phyloP scores from a whole-genome alignment of 2,888 invertebrate species.

The Listrodromus nycthemerus region DNA sequence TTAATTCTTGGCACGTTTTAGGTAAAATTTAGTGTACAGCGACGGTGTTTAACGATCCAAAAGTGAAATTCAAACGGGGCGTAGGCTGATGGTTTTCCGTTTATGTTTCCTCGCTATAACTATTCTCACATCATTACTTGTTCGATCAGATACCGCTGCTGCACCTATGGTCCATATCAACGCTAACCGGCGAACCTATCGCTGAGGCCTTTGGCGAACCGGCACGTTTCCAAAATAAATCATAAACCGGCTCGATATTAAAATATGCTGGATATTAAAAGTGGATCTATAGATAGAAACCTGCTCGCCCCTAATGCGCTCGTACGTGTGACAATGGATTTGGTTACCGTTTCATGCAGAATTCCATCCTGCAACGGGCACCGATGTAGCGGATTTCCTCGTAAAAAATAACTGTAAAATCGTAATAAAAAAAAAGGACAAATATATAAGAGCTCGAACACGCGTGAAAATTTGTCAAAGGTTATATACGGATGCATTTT shows the following conservation, averaged over 20 bases:
- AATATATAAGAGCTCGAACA: background rate
- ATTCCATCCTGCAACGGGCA: constrained; percentile 17
- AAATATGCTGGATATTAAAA: constrained; percentile 76
- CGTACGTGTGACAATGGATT: constrained; percentile 77
- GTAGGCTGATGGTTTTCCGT: constrained; percentile 8
- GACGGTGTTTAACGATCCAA: background rate
- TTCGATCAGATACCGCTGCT: constrained; percentile 1
- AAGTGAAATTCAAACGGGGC: constrained; percentile 31
- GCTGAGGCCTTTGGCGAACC: background rate
- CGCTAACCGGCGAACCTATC: background rate
- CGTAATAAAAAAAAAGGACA: constrained; percentile 2
- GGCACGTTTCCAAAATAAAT: constrained; percentile 78
- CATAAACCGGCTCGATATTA: constrained; percentile 76
- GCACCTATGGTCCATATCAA: background rate
- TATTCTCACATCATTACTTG: constrained; percentile 33
- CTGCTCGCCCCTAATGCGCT: constrained; percentile 77
- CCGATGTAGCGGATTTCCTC: background rate
- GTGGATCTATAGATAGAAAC: constrained; percentile 77
- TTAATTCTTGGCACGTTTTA: background rate
- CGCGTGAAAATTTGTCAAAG: constrained; percentile 7
- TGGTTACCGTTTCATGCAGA: constrained; percentile 57
- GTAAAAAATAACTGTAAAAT: background rate
- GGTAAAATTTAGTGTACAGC: background rate
- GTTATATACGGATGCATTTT: background rate
- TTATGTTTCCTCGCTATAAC: background rate